Conservation (phyloP, 2,797 vertebrate genomes). For the Xiphophorus birchmanni region DNA sequence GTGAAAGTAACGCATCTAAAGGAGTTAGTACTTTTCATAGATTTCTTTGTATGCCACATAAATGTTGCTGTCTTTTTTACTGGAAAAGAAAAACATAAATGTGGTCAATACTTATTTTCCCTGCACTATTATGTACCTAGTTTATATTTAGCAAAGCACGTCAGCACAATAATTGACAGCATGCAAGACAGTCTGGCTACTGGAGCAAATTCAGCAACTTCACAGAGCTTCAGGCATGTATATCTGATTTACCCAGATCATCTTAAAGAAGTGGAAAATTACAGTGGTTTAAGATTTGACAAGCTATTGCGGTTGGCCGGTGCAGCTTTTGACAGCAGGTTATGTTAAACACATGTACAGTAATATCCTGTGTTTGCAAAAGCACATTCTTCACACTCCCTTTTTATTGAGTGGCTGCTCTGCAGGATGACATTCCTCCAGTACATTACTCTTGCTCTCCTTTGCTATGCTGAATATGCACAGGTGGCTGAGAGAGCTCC, state of each 20-base stretch:
- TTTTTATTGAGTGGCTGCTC: constrained; percentile 74
- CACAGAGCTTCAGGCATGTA: constrained; percentile 10
- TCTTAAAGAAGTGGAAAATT: constrained; percentile 68
- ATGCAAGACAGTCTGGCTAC: constrained; percentile 20
- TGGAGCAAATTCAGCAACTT: constrained; percentile 27
- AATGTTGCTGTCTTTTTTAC: too few relatives aligned
- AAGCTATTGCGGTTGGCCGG: constrained; percentile 41
- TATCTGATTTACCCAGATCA: constrained; percentile 52
- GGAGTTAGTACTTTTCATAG: not conserved
- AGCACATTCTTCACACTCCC: constrained; percentile 73
- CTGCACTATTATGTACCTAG: constrained; percentile 6
- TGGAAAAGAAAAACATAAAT: not conserved
- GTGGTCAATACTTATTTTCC: not conserved
- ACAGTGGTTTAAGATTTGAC: constrained; percentile 55
- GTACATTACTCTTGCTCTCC: constrained; percentile 56
- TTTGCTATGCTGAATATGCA: constrained; percentile 78
- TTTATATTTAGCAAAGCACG: constrained; percentile 51
- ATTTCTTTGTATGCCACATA: not conserved
- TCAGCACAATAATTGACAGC: constrained; percentile 10
- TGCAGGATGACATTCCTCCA: constrained; percentile 71
- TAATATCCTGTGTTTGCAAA: constrained; percentile 72
- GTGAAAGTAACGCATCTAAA: not conserved
- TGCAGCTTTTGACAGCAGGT: constrained; percentile 53
- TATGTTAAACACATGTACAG: constrained; percentile 74
- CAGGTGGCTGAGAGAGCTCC: constrained; percentile 74